Percentiles rank a stretch among this genome's conserved stretches.
phyloP scores from a whole-genome alignment of 2,797 vertebrate species.

The Alfaro cultratus region DNA sequence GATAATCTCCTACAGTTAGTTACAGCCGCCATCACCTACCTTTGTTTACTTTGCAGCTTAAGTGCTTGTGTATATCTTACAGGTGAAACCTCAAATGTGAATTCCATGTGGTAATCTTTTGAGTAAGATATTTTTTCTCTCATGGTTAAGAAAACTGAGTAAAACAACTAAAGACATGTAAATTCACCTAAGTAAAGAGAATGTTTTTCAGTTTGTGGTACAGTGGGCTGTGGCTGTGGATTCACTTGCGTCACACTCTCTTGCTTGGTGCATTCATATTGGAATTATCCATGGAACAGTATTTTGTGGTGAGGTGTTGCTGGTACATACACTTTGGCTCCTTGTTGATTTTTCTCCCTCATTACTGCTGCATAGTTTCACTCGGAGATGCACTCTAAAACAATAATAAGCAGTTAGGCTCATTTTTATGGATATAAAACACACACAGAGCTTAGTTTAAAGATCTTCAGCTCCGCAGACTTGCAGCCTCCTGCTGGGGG shows the following conservation, averaged over 20 bases:
- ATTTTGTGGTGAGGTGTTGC: conserved; percentile 35
- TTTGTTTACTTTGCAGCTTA: conserved; percentile 67
- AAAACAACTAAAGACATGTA: conserved; percentile 28
- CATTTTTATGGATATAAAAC: background rate
- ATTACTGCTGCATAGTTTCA: conserved; percentile 25
- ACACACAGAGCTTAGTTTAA: conserved; percentile 4
- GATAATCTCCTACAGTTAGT: conserved; percentile 63
- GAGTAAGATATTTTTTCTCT: conserved; percentile 5
- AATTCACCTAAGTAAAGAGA: conserved; percentile 28
- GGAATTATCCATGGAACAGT: conserved; percentile 42
- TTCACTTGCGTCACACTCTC: conserved; percentile 41
- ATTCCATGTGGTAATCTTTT: conserved; percentile 26
- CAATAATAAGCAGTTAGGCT: conserved; percentile 3
- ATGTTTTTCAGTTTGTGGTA: conserved; percentile 21
- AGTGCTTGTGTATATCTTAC: conserved; percentile 54
- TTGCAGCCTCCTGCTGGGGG: conserved; percentile 1
- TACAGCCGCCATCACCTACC: conserved; percentile 41
- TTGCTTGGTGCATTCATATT: conserved; percentile 46
- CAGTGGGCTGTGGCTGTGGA: conserved; percentile 12
- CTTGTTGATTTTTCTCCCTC: conserved; percentile 35
- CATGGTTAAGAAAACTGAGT: conserved; percentile 6
- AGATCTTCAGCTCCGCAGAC: conserved; percentile 6
- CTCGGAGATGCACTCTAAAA: conserved; percentile 13
- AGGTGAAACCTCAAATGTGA: conserved; percentile 49
- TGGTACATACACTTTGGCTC: conserved; percentile 24